Evolutionary conservation across 2,797 vertebrate species (phyloP).

Genomic region (Scleropages formosus): DNA sequence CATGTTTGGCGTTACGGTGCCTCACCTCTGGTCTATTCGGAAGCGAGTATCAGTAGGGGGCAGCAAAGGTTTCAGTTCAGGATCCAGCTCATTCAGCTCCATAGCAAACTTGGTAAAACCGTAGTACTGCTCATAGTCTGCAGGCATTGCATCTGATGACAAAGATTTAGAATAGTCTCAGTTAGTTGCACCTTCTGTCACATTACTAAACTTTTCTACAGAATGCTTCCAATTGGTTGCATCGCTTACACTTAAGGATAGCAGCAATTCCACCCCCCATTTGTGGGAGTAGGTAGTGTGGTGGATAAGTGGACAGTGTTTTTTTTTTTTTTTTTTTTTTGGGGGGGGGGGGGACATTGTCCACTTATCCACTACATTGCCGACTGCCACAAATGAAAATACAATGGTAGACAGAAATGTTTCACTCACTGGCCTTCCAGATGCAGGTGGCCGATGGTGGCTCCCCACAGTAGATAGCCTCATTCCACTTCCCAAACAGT

Average conservation of each 20-base stretch:
- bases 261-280: too few species aligned
- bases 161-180: background rate
- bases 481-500: conserved; percentile 94
- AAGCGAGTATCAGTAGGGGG: conserved; percentile 90
- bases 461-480: conserved; percentile 85
- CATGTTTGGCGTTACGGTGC: background rate
- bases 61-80: conserved; percentile 69
- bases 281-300: too few species aligned
- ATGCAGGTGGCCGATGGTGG: conserved; percentile 81
- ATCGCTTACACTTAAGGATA: too few species aligned
- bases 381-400: background rate
- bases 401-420: background rate
- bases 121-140: conserved; percentile 84
- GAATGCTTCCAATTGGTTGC: too few species aligned
- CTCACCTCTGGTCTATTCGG: conserved; percentile 93
- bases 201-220: too few species aligned
- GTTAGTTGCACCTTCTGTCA: background rate
- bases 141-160: conserved; percentile 82
- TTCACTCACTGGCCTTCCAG: conserved; percentile 92
- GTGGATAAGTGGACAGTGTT: too few species aligned
- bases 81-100: conserved; percentile 89
- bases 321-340: too few species aligned
- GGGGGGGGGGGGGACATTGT: too few species aligned
- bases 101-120: conserved; percentile 93
- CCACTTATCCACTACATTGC: background rate